These are phyloP conservation scores for Pristis pectinata DNA, from an alignment of 2,797 vertebrate genomes.

Conservation along the genomic window DNA sequence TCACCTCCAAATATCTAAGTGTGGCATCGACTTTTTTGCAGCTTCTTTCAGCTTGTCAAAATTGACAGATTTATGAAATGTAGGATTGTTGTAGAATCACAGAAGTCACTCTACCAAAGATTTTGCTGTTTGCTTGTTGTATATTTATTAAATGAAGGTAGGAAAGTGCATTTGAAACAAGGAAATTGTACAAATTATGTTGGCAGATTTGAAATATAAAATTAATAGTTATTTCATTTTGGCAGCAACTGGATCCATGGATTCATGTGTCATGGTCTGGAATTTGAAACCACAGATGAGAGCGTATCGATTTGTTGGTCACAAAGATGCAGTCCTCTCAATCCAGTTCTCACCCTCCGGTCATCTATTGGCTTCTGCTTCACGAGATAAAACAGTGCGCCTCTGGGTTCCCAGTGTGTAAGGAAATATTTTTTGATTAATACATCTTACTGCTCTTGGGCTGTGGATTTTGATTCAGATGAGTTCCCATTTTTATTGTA, in stretches of 20 bases:
- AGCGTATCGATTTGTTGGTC: constrained; percentile 83
- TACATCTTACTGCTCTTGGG: background rate
- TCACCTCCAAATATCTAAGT: background rate
- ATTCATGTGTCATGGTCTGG: constrained; percentile 90
- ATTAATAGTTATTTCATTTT: background rate
- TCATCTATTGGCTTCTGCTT: constrained; percentile 83
- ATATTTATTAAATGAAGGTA: background rate
- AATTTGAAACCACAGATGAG: constrained; percentile 84
- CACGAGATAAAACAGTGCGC: constrained; percentile 89
- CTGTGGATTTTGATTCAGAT: too few species aligned
- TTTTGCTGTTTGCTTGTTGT: too few species aligned
- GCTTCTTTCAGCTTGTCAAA: background rate
- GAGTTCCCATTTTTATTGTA: background rate
- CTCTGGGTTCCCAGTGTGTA: constrained; percentile 89
- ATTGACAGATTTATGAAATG: background rate
- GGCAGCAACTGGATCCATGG: constrained; percentile 80
- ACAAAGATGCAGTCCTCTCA: constrained; percentile 78
- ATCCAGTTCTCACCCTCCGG: constrained; percentile 92
- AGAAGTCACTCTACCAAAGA: background rate
- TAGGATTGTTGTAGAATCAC: background rate
- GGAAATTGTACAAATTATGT: background rate
- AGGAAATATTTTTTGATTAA: constrained; percentile 48
- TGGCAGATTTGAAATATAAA: background rate
- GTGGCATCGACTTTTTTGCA: background rate
- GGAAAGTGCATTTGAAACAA: background rate